Conservation (phyloP, 2,888 invertebrate genomes). For the Orthosia gracilis region DNA sequence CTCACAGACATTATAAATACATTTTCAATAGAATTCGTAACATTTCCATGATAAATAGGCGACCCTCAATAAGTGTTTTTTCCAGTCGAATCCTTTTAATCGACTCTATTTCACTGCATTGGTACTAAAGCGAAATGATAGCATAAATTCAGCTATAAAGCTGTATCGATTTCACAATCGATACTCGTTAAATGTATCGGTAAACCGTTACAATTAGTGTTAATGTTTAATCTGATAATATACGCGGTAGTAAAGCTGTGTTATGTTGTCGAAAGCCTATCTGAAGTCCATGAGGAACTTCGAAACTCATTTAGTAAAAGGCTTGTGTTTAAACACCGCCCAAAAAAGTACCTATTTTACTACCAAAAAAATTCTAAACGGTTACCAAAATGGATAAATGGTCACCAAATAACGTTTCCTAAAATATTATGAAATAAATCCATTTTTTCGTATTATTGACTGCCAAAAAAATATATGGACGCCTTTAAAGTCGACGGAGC, state of each 20-base stretch:
- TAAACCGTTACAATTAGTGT: constrained; percentile 46
- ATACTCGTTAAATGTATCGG: constrained; percentile 44
- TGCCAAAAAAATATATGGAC: too few species aligned
- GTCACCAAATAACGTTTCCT: too few species aligned
- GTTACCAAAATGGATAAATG: too few species aligned
- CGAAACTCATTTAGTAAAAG: constrained; percentile 31
- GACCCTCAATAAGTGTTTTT: constrained; percentile 3
- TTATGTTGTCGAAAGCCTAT: constrained; percentile 23
- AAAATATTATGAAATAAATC: too few species aligned
- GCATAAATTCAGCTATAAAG: constrained; percentile 31
- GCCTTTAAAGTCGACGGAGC: too few species aligned
- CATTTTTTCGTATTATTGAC: too few species aligned
- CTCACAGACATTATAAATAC: too few species aligned
- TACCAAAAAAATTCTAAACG: too few species aligned
- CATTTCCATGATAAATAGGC: constrained; percentile 15
- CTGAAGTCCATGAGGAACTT: constrained; percentile 22
- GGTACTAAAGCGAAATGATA: constrained; percentile 38
- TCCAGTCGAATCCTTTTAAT: constrained; percentile 22
- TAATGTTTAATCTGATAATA: constrained; percentile 37
- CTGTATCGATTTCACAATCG: constrained; percentile 37
- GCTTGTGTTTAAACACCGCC: too few species aligned
- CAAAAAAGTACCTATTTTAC: too few species aligned
- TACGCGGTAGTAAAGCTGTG: constrained; percentile 10
- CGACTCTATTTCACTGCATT: constrained; percentile 29
- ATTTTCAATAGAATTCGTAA: not conserved